Evolutionary conservation across 2,797 vertebrate genomes (phyloP), one percentile per base, ranked within the genome.

Genomic region (Cryptoblepharus egeriae): DNA sequence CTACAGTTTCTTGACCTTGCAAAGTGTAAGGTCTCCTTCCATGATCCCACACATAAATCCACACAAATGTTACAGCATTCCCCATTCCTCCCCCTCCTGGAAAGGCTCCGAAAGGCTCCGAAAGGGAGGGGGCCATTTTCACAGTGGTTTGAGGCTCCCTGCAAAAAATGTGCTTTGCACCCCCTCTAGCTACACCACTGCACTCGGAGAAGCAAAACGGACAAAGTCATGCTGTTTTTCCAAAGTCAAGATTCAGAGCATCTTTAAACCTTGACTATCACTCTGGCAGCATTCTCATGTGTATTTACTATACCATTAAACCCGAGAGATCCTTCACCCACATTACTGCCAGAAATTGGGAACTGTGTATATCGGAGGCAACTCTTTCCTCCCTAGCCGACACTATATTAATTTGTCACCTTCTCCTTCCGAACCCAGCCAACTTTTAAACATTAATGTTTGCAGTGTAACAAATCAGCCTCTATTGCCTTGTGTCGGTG

Each of bases 321-420:
- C 20, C 71, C 69, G 60, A 32, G 52, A 77, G 49, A 75, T 84
- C 26, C n/a, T 76, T 63, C 85, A 75, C 24, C 0, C 1, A 37
- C 67, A 69, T 88, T 79, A 82, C 37, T 64, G 45, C 55, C 79
- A 84, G 67, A 42, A 83, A 87, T 30, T 81, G 42, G 75, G 73
- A 86, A 81, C 73, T 85, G 45, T 73, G 35, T 83, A 90, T 70
- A 90, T 42, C 72, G 71, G 39, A 20, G 11, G 64, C 35, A 70
- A 86, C 86, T 89, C 45, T 55, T 86, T 71, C 63, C 87, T 77
- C 79, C 79, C 60, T n/a, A n/a, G n/a, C n/a, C 79, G 88, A 85
- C 35, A 83, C 11, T 72, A 87, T 64, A 77, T 81, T 86, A 65
- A 79, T 73, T 83, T 88, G 90, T 86, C 39, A 81, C 68, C 32